phyloP scores from a whole-genome alignment of 2,113 vertebrate species.

The Malurus melanocephalus region DNA sequence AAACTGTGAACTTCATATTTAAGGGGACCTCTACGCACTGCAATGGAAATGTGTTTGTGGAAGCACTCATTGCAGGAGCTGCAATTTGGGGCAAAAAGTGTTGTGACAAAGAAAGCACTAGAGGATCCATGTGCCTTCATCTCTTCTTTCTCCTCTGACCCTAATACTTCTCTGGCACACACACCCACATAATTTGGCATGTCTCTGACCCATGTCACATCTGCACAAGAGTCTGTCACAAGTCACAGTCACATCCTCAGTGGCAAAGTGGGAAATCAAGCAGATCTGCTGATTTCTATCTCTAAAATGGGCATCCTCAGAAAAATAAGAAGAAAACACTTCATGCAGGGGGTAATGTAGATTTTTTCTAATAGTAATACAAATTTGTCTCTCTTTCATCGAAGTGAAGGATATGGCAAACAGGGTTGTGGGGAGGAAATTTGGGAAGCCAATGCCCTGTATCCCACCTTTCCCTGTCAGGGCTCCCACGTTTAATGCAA shows the following conservation, averaged over 20 bases:
- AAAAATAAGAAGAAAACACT: background rate
- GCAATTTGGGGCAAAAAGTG: background rate
- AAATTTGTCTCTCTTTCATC: background rate
- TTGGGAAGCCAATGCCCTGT: background rate
- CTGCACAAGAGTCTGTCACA: background rate
- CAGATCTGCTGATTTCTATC: background rate
- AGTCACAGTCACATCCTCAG: background rate
- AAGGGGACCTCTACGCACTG: background rate
- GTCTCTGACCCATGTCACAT: background rate
- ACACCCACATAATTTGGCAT: rapidly evolving
- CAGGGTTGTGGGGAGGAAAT: background rate
- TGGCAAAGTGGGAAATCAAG: background rate
- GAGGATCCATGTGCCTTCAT: background rate
- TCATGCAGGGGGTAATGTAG: background rate
- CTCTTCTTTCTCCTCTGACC: background rate
- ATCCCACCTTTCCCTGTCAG: background rate
- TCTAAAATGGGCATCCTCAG: background rate
- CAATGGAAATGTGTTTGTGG: background rate
- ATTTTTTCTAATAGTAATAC: background rate
- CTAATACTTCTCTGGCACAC: background rate
- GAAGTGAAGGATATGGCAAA: background rate
- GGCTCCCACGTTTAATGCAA: background rate
- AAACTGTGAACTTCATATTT: constrained; percentile 31
- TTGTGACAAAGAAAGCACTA: background rate
- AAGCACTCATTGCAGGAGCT: background rate